These are phyloP conservation scores for Pecten maximus DNA, from an alignment of 2,888 invertebrate genomes.

Conservation along the genomic window DNA sequence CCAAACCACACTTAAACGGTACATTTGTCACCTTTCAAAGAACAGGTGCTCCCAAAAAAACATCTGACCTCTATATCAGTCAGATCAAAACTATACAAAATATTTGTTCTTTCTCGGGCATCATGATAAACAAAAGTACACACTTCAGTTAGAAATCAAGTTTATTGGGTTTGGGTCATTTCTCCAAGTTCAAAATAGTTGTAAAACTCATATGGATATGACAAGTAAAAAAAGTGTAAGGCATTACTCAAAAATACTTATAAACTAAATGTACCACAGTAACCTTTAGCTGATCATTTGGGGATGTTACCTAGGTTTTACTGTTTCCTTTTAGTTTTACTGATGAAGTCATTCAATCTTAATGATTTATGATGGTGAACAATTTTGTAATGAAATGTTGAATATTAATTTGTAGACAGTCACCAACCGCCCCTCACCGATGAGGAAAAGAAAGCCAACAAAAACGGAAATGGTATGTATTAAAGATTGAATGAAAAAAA, in stretches of 20 bases:
- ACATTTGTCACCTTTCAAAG: slow-evolving; percentile 25
- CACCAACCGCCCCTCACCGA: slow-evolving; percentile 69
- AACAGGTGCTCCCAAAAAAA: neutral
- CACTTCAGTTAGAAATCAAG: neutral
- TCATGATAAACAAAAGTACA: slow-evolving; percentile 31
- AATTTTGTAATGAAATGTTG: neutral
- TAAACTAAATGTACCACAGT: too few species aligned
- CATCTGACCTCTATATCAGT: slow-evolving; percentile 12
- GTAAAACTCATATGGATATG: neutral
- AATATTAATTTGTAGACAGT: slow-evolving; percentile 64
- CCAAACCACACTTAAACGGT: slow-evolving; percentile 29
- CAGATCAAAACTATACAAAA: neutral
- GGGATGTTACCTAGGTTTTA: too few species aligned
- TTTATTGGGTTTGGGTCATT: neutral
- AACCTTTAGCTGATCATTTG: too few species aligned
- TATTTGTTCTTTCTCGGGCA: neutral
- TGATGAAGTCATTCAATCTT: neutral
- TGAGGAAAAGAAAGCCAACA: slow-evolving; percentile 77
- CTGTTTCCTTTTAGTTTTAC: neutral
- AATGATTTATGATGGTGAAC: neutral
- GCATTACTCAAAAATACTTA: too few species aligned
- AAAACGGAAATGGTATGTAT: slow-evolving; percentile 69
- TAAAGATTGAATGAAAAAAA: slow-evolving; percentile 20
- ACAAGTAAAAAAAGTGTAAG: too few species aligned
- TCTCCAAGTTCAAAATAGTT: neutral